Conservation (phyloP, 2,888 invertebrate species). For the Agrypnus murinus region DNA sequence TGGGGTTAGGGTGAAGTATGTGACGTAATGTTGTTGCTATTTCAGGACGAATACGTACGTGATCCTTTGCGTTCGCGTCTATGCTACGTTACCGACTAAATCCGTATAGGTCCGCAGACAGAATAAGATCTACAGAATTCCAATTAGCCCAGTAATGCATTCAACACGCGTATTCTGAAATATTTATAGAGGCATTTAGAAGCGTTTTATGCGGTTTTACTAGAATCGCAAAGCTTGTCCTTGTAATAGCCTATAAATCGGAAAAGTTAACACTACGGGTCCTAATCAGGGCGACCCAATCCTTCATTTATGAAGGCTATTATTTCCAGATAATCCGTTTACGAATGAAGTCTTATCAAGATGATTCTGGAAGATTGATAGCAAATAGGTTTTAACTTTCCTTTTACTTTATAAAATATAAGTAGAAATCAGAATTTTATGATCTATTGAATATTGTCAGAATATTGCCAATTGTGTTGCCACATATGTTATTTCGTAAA, state of each 20-base stretch:
- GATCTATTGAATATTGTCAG: no score
- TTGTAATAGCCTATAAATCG: constrained; percentile 3
- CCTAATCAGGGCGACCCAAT: constrained; percentile 16
- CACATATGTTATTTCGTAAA: no score
- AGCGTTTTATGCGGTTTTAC: constrained; percentile 11
- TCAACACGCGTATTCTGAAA: constrained; percentile 32
- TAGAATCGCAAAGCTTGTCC: not conserved
- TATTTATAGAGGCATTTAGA: constrained; percentile 27
- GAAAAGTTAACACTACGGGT: not conserved
- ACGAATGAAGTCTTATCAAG: not conserved
- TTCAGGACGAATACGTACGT: constrained; percentile 38
- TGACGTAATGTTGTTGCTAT: constrained; percentile 38
- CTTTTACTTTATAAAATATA: no score
- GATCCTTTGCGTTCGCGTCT: constrained; percentile 34
- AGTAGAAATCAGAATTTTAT: no score
- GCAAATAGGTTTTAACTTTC: no score
- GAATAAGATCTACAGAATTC: constrained; percentile 38
- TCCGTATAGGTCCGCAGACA: constrained; percentile 34
- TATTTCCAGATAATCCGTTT: constrained; percentile 6
- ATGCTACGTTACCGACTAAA: constrained; percentile 35
- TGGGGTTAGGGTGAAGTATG: constrained; percentile 26
- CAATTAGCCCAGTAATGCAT: constrained; percentile 39
- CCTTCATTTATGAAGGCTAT: not conserved
- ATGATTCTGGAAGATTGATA: no score
- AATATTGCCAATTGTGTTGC: no score